phyloP scores from a whole-genome alignment of 2,113 vertebrate species.

The Menidia beryllina region DNA sequence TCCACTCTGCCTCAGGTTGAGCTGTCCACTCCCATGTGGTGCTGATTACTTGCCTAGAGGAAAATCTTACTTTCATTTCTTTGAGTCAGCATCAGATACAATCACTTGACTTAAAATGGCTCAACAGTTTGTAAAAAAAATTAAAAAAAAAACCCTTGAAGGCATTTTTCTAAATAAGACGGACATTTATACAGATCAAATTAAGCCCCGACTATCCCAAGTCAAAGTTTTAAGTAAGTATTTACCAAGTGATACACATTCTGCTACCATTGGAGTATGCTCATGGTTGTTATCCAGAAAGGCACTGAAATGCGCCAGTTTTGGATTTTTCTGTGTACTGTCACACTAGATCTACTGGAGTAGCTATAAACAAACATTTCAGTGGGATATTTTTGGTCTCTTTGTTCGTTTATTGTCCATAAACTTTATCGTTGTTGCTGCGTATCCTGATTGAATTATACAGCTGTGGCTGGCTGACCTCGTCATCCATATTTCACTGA shows the following conservation, averaged over 20 bases:
- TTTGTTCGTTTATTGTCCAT: neutral
- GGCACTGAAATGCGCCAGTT: neutral
- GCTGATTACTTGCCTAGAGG: constrained; percentile 4
- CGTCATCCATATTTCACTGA: neutral
- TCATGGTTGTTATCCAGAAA: neutral
- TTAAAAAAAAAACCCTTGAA: neutral
- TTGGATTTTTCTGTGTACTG: neutral
- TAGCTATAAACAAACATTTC: neutral
- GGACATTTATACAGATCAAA: neutral
- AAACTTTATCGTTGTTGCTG: neutral
- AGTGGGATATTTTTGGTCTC: neutral
- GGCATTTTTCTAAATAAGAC: neutral
- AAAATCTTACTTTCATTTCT: neutral
- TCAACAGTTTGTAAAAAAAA: neutral
- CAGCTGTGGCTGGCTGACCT: neutral
- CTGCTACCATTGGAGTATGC: neutral
- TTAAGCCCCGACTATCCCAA: no score
- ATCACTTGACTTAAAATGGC: neutral
- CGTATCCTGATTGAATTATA: neutral
- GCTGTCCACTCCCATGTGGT: constrained; percentile 10
- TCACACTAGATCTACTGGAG: neutral
- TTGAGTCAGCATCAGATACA: neutral
- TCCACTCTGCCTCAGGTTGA: neutral
- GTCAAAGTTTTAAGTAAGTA: no score
- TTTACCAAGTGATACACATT: neutral